Evolutionary conservation across 1,140 invertebrate genomes (phyloP), one percentile per base, ranked within the genome.

Genomic region (Drosophila tsacasi): DNA sequence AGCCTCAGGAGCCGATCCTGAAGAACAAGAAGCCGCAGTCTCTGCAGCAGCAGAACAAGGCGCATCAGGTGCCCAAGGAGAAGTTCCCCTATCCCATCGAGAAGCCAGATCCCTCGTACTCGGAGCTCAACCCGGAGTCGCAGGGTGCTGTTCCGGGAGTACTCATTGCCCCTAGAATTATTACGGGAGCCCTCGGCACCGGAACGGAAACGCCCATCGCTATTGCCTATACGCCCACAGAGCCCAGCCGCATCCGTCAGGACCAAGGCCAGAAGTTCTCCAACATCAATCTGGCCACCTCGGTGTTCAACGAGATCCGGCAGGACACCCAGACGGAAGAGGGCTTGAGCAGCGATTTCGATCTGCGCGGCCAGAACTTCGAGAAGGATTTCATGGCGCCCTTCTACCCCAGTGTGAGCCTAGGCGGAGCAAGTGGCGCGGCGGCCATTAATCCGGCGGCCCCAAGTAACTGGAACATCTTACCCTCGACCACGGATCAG

Each of bases 321-420:
- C 49, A 67, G 25, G 81, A 91, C n/a, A 84, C 86, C 5, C 91
- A 92, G 39, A 86, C 87, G 7, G 82, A 86, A 47, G 77, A 86
- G 27, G 66, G 76, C 15, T 60, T 89, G 0, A 91, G 77, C 50
- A 77, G 77, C 8, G 93, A 92, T 12, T 83, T 91, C n/a, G 91
- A 91, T 77, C 65, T 90, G 52, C 82, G 92, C 10, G 92, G 83
- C 4, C 92, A 93, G 42, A 92, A 92, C 49, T 87, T 78, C 39
- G 91, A 93, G 54, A 94, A 95, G 67, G 94, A 95, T 76, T 96
- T 96, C 64, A 95, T 96, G 94, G 95, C 95, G 2, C 96, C 96
- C 0, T 96, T 96, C 67, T 94, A 95, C 12, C 95, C 96, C 0
- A 96, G 95, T 80, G 92, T 95, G 2, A 95, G 94, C 54, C 93